Conservation (phyloP, 2,797 vertebrate species). For the Chloroceryle amazona region DNA sequence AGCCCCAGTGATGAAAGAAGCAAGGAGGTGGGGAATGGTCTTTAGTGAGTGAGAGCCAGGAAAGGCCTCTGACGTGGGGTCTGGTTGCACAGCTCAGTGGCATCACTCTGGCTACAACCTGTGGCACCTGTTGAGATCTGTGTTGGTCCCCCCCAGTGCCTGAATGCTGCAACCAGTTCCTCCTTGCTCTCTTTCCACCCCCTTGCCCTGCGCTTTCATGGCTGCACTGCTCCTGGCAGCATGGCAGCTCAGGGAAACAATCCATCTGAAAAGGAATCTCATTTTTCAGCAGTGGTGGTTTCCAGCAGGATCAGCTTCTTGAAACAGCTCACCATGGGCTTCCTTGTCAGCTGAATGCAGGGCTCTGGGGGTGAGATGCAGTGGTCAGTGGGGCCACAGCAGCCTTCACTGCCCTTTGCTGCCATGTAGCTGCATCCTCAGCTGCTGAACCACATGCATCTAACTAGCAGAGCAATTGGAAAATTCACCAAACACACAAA, state of each 20-base stretch:
- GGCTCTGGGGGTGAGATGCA: not conserved
- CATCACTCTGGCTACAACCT: not conserved
- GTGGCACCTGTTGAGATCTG: not conserved
- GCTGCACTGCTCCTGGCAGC: not conserved
- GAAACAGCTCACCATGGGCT: fast-evolving
- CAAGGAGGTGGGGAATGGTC: not conserved
- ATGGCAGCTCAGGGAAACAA: not conserved
- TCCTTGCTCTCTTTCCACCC: not conserved
- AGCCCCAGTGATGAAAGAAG: not conserved
- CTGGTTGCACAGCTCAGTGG: not conserved
- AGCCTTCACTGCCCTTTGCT: not conserved
- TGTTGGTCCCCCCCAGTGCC: not conserved
- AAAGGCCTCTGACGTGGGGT: not conserved
- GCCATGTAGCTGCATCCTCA: not conserved
- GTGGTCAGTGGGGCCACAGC: not conserved
- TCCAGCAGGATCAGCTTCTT: not conserved
- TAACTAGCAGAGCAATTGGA: not conserved
- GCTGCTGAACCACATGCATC: not conserved
- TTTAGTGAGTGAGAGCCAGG: not conserved
- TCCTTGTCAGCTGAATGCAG: not conserved
- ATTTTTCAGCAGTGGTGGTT: not conserved
- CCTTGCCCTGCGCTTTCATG: not conserved
- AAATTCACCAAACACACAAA: not conserved
- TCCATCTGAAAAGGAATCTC: not conserved
- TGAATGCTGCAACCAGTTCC: fast-evolving